Conservation (phyloP, 2,113 vertebrate species). For the Hydrochoerus hydrochaeris region DNA sequence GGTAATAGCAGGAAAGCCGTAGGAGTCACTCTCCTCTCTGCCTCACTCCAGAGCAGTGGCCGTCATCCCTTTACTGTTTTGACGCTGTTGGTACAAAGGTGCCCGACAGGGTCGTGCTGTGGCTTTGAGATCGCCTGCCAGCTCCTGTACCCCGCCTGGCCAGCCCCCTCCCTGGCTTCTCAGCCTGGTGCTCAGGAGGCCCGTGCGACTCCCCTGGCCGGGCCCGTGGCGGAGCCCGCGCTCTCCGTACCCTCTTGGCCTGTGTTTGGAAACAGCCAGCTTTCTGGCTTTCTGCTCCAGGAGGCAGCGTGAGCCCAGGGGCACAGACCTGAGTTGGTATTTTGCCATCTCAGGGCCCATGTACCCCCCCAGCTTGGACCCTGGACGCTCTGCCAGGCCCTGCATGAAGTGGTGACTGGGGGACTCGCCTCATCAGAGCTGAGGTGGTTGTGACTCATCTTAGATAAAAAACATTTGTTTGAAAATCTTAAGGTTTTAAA, state of each 20-base stretch:
- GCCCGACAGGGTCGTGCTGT: background rate
- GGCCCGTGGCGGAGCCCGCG: background rate
- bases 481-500: conserved; percentile 27
- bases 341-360: background rate
- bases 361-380: background rate
- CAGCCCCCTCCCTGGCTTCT: background rate
- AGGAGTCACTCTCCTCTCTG: background rate
- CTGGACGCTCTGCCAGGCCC: background rate
- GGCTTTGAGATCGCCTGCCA: background rate
- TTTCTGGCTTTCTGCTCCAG: background rate
- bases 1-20: background rate
- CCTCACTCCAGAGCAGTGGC: background rate
- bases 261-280: background rate
- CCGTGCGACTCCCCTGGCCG: background rate
- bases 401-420: background rate
- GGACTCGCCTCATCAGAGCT: background rate
- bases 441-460: background rate
- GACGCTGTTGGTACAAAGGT: background rate
- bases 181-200: background rate
- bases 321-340: background rate
- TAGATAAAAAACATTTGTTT: conserved; percentile 20
- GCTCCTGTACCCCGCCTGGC: background rate
- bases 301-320: background rate
- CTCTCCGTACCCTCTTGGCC: background rate
- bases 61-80: background rate